Evolutionary conservation across 2,113 vertebrate genomes (phyloP).

Genomic region (Empidonax alnorum): DNA sequence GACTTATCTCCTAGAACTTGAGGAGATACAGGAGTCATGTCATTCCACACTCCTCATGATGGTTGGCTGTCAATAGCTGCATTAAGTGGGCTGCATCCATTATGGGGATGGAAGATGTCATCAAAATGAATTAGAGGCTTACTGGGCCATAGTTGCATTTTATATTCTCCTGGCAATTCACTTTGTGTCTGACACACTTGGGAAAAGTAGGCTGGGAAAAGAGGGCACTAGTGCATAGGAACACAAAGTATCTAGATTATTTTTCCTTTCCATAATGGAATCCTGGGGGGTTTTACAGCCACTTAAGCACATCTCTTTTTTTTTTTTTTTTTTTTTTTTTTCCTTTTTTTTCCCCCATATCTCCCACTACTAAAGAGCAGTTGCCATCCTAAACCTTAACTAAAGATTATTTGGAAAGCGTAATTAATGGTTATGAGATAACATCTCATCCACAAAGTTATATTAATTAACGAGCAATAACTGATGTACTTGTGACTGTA

Average conservation of each 20-base stretch:
- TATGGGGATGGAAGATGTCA: constrained; percentile 77
- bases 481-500: not conserved
- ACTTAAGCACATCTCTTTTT: not conserved
- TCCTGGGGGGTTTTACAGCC: not conserved
- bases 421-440: not conserved
- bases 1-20: constrained; percentile 29
- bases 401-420: constrained; percentile 1
- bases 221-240: not conserved
- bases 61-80: constrained; percentile 73
- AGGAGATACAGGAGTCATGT: constrained; percentile 41
- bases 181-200: constrained; percentile 23
- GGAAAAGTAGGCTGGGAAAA: not conserved
- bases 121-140: constrained; percentile 70
- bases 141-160: constrained; percentile 59
- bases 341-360: not conserved
- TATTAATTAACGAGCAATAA: not conserved
- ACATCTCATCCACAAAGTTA: not conserved
- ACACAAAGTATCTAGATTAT: not conserved
- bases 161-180: constrained; percentile 22
- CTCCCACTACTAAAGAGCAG: not conserved
- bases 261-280: constrained; percentile 11
- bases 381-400: not conserved
- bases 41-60: constrained; percentile 23
- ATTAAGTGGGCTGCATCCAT: constrained; percentile 72
- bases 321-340: not conserved